Evolutionary conservation across 92 coral and sea anemone species (phyloP), one percentile per base, ranked within the genome.

Genomic region (Micromussa lordhowensis): DNA sequence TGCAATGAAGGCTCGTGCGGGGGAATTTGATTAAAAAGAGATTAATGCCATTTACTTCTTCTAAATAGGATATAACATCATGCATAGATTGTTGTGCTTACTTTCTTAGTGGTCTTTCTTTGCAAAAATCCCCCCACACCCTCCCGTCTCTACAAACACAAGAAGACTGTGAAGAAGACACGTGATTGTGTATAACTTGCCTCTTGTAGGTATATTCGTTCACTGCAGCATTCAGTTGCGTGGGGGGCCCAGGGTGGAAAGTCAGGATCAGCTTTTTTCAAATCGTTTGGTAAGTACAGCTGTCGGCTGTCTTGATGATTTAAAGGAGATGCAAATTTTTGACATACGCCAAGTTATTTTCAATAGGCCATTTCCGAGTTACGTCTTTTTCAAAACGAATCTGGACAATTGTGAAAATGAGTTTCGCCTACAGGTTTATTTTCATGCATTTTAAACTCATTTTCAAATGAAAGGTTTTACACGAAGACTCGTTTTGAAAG

Each of bases 231-330:
- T 81, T 96, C 98, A 77, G 98, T 96, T 26, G 93, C 89, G 0
- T 97, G 99, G 99, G 92, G 95, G 75, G 98, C 96, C 13, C 93
- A 92, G 1, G 99, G 99, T 14, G 99, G 99, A 4, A 97, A 97
- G 71, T 95, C 98, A 19, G 99, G 99, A 2, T 97, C 99, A 3
- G 81, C 98, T 2, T 97, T 97, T 89, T 94, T 93, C 85, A 97
- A 97, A 66, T 89, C 98, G 1, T 78, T 95, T 72, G 99, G 99
- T 97, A 81, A 75, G 78, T 79, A 54, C 35, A 24, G n/a, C 31
- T 79, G 36, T 76, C 31, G 13, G 16, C 3, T 26, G 34, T 74
- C 40, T 63, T 21, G 3, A 1, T 61, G 51, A 0, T 44, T 61
- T 68, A 59, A 48, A 71, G 84, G 16, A 85, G 11, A 8, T 61